Evolutionary conservation across 1,140 invertebrate species (phyloP), one percentile per base, ranked within the genome.

Genomic region (Araneus ventricosus): DNA sequence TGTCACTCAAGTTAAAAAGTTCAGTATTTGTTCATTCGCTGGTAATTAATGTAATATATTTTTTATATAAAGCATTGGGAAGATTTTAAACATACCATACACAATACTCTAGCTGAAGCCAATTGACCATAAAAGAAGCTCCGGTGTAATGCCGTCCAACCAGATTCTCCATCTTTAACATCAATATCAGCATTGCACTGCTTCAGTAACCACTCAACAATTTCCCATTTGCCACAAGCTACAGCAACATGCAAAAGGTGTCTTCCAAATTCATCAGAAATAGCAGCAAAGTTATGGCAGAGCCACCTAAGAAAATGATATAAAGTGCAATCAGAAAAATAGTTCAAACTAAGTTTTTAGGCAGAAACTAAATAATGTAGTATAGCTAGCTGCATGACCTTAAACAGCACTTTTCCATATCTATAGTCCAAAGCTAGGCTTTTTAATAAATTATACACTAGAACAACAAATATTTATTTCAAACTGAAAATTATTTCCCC

Each of bases 91-190:
- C 84, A 94, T 95, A 96, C 96, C 95, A 97, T 96, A 93, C 97
- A 96, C 4, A 98, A 95, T 41, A 96, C 95, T 79, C 97, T 96
- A 85, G 97, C 97, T 24, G 96, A 95, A 94, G 96, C 95, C 93
- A 98, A 96, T 93, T 98, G 97, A 2, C 97, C 97, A 96, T 97
- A 97, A 95, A 97, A 97, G 41, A 97, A 95, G 93, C 97, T 97
- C 94, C 97, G 95, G 95, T 98, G 97, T 27, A 98, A 95, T 0
- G 97, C 96, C 24, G 97, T 97, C 95, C 97, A 97, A 0, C 97
- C 97, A 34, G 97, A 97, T 95, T 97, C 97, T 1, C 95, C 93
- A 95, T 98, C 97, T 94, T 96, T 96, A 0, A 95, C 95, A 95
- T 97, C 97, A 2, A 97, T 94, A 94, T 97, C 96, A 2, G 96